A percentile compares a stretch with the other conserved stretches of the same genome.
Conservation (phyloP, 2,113 vertebrate genomes). For the Pycnonotus jocosus region DNA sequence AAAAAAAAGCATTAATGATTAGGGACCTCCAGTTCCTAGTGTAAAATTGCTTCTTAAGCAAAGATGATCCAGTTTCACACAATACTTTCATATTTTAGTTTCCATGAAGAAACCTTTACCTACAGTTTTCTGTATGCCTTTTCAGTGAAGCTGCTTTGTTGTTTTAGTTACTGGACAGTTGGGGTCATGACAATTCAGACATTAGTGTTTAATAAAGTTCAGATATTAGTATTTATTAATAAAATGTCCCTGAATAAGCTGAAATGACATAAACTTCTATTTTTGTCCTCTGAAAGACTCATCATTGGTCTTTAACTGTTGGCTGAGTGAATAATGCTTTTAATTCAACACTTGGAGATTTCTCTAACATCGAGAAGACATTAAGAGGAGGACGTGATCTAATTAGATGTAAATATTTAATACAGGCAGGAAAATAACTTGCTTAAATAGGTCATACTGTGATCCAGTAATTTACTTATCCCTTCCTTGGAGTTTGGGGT, state of each 20-base stretch:
- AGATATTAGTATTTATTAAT: background rate
- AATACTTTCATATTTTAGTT: background rate
- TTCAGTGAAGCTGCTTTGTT: background rate
- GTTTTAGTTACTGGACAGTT: background rate
- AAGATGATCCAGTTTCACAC: background rate
- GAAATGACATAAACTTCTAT: background rate
- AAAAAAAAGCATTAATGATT: background rate
- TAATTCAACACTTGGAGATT: background rate
- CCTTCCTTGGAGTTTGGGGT: background rate
- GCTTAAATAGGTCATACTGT: background rate
- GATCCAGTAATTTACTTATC: background rate
- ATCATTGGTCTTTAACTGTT: background rate
- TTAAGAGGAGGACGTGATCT: background rate
- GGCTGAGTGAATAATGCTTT: background rate
- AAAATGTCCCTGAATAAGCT: background rate
- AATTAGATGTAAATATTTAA: slow-evolving; percentile 2
- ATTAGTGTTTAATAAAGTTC: background rate
- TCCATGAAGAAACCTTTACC: background rate
- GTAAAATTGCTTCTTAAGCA: background rate
- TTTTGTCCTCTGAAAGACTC: background rate
- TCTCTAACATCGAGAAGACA: background rate
- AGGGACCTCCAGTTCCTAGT: background rate
- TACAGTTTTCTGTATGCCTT: background rate
- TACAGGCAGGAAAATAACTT: background rate
- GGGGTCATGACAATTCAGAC: background rate